Base-by-base conservation (phyloP, 2,888 invertebrate species). In the Dorcus hopei region DNA sequence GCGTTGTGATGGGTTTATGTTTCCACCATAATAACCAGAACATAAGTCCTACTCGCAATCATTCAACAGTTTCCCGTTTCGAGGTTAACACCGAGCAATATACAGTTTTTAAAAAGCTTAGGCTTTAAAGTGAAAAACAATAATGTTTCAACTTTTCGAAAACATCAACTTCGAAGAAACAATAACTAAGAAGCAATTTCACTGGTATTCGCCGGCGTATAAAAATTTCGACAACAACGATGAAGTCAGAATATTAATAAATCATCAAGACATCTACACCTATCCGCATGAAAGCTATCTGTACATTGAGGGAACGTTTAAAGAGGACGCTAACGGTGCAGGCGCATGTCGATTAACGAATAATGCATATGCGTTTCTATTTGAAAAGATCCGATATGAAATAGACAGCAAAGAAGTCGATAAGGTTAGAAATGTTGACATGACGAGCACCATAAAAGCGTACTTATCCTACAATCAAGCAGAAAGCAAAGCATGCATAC, bases 341-440 rank as follows among this genome's bases (percentile, higher is more conserved):
- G 53, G 41, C 5, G 33, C 19, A 6, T 58, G 54, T 23, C 3
- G 49, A 39, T 47, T 58, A 38, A 39, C 38, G 6, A 54, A 54
- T 11, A 63, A 63, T 48, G 61, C 58, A 1, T 61, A 49, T 19
- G 49, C 56, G 8, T 61, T 61, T 23, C 47, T 61, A 0, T 63
- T 63, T 49, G 52, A 63, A n/a, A 59, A 61, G 26, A 57, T 61
- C n/a, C 55, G 58, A 7, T 63, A 53, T 53, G 63, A 59, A 47
- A 26, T 59, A 19, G 61, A 63, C 38, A 59, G 61, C 2, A 39
- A 55, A 9, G 61, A 61, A 49, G 39, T 63, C 9, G 58, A 61
- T 57, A 58, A 48, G 49, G 47, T 26, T 33, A 39, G 50, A 6
- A 58, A 61, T 11, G 43, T 51, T 45, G 59, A 56, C 5, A 57